Conservation (phyloP, 2,888 invertebrate species). For the Branchellion lobata region DNA sequence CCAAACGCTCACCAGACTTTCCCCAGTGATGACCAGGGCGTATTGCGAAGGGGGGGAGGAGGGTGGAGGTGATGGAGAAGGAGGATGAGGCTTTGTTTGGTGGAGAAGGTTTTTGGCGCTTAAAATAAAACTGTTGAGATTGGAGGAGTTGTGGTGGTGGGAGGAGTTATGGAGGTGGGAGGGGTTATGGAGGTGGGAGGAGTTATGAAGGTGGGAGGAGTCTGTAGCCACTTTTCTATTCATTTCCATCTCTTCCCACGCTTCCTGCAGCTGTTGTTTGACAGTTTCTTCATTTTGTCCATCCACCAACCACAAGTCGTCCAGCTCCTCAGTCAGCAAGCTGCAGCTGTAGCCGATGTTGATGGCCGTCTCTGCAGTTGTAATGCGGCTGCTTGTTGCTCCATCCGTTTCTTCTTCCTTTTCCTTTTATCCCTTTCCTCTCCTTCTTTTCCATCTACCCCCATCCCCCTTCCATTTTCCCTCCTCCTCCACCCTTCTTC, state of each 20-base stretch:
- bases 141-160: not conserved
- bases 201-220: not conserved
- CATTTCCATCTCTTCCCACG: not conserved
- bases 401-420: too few species aligned
- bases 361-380: slow-evolving; percentile 96
- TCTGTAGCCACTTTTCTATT: too few species aligned
- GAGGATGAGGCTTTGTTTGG: not conserved
- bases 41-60: slow-evolving; percentile 64
- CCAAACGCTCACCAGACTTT: slow-evolving; percentile 73
- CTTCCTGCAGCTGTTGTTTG: slow-evolving; percentile 59
- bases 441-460: too few species aligned
- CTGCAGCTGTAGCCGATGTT: slow-evolving; percentile 99
- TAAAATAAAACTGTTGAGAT: not conserved
- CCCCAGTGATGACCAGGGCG: slow-evolving; percentile 94
- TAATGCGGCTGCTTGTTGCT: too few species aligned
- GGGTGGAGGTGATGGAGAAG: too few species aligned
- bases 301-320: slow-evolving; percentile 50
- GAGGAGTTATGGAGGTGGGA: not conserved
- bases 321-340: slow-evolving; percentile 70
- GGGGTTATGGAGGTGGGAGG: not conserved
- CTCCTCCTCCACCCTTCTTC: not conserved
- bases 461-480: not conserved
- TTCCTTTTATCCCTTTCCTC: too few species aligned
- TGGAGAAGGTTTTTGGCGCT: not conserved
- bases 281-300: slow-evolving; percentile 49